Evolutionary conservation across 2,797 vertebrate species (phyloP).

Genomic region (Microctenopoma stevenorrisi): DNA sequence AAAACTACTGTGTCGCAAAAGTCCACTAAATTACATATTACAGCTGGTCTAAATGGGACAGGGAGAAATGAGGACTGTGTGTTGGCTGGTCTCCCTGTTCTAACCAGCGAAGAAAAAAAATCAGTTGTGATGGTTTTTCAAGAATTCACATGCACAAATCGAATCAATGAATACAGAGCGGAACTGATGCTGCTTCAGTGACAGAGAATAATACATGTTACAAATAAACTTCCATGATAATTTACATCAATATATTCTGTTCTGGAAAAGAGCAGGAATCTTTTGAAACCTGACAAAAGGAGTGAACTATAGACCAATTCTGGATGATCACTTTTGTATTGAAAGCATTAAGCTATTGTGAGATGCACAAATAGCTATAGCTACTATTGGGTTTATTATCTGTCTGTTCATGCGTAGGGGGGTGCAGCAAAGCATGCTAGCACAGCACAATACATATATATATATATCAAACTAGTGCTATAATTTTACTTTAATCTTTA

Average conservation of each 20-base stretch:
- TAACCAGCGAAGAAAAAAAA: not conserved
- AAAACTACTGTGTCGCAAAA: constrained; percentile 1
- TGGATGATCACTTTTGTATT: not conserved
- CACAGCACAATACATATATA: not conserved
- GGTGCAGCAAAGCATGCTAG: constrained; percentile 6
- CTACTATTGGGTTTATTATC: not conserved
- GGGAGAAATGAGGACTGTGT: constrained; percentile 31
- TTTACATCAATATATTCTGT: not conserved
- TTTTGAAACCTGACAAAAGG: not conserved
- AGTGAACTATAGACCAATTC: not conserved
- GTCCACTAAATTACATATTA: constrained; percentile 16
- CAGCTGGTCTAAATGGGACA: constrained; percentile 20
- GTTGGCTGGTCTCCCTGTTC: constrained; percentile 29
- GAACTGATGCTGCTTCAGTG: not conserved
- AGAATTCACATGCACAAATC: constrained; percentile 4
- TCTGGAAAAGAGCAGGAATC: not conserved
- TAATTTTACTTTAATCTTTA: constrained; percentile 59
- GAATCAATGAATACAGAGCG: not conserved
- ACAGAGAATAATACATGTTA: not conserved
- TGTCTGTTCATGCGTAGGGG: not conserved
- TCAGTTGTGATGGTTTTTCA: not conserved
- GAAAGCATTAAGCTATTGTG: constrained; percentile 6
- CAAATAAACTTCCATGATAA: not conserved
- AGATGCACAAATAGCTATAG: not conserved
- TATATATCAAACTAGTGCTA: not conserved